Evolutionary conservation across 2,888 invertebrate genomes (phyloP).

Genomic region (Plusia festucae): DNA sequence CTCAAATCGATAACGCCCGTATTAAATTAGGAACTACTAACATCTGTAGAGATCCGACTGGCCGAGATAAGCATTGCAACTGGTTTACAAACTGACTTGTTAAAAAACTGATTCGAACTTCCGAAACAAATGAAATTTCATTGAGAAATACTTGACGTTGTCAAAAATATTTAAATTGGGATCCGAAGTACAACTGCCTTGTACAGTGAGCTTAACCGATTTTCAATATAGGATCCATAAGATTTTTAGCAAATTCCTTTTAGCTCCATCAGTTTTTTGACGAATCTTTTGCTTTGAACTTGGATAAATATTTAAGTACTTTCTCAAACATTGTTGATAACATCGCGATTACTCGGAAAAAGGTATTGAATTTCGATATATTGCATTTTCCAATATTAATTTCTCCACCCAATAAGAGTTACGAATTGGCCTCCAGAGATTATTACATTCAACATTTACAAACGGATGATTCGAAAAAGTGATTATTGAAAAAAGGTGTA

Average conservation of each 20-base stretch:
- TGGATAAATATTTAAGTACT: not conserved
- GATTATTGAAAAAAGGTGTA: constrained; percentile 41
- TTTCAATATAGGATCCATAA: constrained; percentile 30
- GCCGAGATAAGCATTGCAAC: constrained; percentile 52
- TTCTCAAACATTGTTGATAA: not conserved
- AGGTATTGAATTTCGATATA: not conserved
- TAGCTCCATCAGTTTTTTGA: constrained; percentile 9
- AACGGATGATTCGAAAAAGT: constrained; percentile 26
- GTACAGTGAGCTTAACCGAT: constrained; percentile 8
- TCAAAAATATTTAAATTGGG: constrained; percentile 37
- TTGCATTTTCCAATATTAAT: constrained; percentile 6
- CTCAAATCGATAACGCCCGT: constrained; percentile 64
- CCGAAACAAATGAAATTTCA: constrained; percentile 7
- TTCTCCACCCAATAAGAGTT: constrained; percentile 1
- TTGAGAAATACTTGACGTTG: constrained; percentile 23
- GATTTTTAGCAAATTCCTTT: constrained; percentile 12
- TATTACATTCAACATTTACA: constrained; percentile 26
- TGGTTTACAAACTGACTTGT: constrained; percentile 27
- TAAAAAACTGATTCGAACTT: constrained; percentile 27
- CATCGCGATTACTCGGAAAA: not conserved
- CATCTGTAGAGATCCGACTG: constrained; percentile 45
- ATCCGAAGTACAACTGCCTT: constrained; percentile 10
- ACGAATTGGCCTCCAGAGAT: constrained; percentile 24
- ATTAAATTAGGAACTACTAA: constrained; percentile 65
- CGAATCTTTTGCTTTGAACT: constrained; percentile 19